These are phyloP conservation scores for Protodeltote pygarga DNA, from an alignment of 2,888 invertebrate species.

Conservation along the genomic window DNA sequence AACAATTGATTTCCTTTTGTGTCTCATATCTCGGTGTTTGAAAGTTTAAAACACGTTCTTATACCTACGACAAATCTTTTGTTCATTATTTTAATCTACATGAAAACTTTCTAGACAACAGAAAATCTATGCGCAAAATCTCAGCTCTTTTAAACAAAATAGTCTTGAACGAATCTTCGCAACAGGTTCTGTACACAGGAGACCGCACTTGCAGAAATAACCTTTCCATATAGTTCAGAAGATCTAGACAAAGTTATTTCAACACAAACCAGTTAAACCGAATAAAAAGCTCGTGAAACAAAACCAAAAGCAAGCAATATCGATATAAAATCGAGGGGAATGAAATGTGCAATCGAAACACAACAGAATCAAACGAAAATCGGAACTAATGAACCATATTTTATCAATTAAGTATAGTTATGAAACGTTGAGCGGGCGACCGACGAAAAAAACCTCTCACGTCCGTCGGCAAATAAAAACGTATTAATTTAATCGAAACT, in stretches of 20 bases:
- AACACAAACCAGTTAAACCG: constrained; percentile 26
- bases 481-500: constrained; percentile 83
- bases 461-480: constrained; percentile 70
- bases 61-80: constrained; percentile 2
- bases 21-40: no score
- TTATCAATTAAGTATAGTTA: constrained; percentile 71
- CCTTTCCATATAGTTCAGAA: constrained; percentile 17
- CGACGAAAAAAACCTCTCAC: constrained; percentile 64
- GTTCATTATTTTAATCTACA: no score
- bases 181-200: constrained; percentile 42
- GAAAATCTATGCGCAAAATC: constrained; percentile 1
- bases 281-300: constrained; percentile 33
- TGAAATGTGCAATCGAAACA: constrained; percentile 43
- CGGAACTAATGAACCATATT: constrained; percentile 70
- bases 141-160: constrained; percentile 17
- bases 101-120: no score
- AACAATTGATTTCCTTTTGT: no score
- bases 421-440: constrained; percentile 58
- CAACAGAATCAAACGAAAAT: constrained; percentile 63
- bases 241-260: constrained; percentile 33
- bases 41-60: no score
- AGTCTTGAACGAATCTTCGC: constrained; percentile 14
- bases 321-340: constrained; percentile 37
- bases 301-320: constrained; percentile 32
- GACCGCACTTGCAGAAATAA: constrained; percentile 33